A percentile compares a stretch with the other conserved stretches of the same genome.
Evolutionary conservation across 1,140 invertebrate species (phyloP).

Genomic region (Zaprionus ornatus): DNA sequence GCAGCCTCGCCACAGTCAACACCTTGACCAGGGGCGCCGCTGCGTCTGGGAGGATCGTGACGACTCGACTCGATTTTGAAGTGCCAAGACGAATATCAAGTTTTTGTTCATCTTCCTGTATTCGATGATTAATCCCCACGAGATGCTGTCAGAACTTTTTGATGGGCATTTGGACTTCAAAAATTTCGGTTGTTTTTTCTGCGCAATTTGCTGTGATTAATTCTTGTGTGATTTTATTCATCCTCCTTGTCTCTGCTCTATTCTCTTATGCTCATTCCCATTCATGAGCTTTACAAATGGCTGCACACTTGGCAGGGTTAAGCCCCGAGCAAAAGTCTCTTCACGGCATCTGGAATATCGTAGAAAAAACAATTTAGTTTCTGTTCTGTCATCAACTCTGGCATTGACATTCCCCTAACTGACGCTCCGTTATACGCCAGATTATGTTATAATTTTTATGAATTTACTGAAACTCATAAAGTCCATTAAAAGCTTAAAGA

Average conservation of each 20-base stretch:
- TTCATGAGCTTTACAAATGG: slow-evolving; percentile 67
- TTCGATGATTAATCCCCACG: slow-evolving; percentile 73
- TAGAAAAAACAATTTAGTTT: slow-evolving; percentile 2
- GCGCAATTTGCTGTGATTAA: slow-evolving; percentile 80
- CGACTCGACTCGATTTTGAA: slow-evolving; percentile 43
- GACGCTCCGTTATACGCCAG: neutral
- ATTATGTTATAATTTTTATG: slow-evolving; percentile 33
- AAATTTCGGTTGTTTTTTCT: slow-evolving; percentile 67
- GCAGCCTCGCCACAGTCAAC: slow-evolving; percentile 57
- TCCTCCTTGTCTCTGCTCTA: neutral
- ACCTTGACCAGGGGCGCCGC: slow-evolving; percentile 64
- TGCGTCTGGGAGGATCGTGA: slow-evolving; percentile 26
- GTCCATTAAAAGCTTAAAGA: slow-evolving; percentile 69
- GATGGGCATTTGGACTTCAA: slow-evolving; percentile 22
- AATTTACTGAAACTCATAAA: slow-evolving; percentile 44
- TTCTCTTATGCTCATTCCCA: slow-evolving; percentile 25
- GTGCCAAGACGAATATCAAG: slow-evolving; percentile 80
- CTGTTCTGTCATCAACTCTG: slow-evolving; percentile 9
- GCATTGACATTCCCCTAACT: slow-evolving; percentile 53
- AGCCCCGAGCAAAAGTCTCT: slow-evolving; percentile 6
- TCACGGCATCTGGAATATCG: slow-evolving; percentile 1
- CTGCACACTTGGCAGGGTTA: slow-evolving; percentile 31
- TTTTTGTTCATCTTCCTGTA: slow-evolving; percentile 52
- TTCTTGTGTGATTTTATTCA: slow-evolving; percentile 62
- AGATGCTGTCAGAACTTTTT: slow-evolving; percentile 54